Base-by-base conservation (phyloP, 2,113 vertebrate genomes). In the Clarias macrocephalus region DNA sequence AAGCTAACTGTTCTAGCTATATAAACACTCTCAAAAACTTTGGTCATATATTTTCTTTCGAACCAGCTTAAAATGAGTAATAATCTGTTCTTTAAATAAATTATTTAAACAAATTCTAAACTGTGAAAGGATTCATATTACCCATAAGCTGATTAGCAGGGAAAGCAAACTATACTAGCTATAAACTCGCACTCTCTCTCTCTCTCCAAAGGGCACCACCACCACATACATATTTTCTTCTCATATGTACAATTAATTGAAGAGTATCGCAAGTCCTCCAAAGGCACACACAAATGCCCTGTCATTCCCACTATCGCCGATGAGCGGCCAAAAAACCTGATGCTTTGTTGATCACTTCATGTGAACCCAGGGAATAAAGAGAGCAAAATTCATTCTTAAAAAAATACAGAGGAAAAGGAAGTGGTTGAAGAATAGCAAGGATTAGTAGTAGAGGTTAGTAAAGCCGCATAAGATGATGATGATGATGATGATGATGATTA, bases 401-500 rank as follows among this genome's bases (percentile, higher is more conserved):
- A 52, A 75, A 66, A n/a, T 4, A 30, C 0, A 52, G 8, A 28
- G 3, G 73, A 5, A 15, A 30, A 33, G n/a, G 3, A 21, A 60
- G 10, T 18, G 56, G 48, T 60, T 37, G 5, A 23, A 6, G 79
- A 60, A 19, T 2, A 37, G 79, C 62, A 23, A 21, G 30, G 28
- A 60, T 80, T 60, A 59, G 37, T 18, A 33, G 19, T 37, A 52
- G 23, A 73, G 52, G 25, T 54, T 54, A 60, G 59, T 52, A 10
- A 23, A 57, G 9, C 60, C 59, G 5, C 15, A 54, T 52, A 11
- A 54, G 65, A 75, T 15, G n/a, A 37, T 56, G 52, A 60, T 11
- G 48, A 52, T 59, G 73, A 54, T 79, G 82, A 85, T 63, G 72
- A 48, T 79, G 42, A 30, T 65, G 75, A 92, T 93, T 98, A 98